Evolutionary conservation across 2,797 vertebrate genomes (phyloP).

Genomic region (Leptoclinus maculatus): DNA sequence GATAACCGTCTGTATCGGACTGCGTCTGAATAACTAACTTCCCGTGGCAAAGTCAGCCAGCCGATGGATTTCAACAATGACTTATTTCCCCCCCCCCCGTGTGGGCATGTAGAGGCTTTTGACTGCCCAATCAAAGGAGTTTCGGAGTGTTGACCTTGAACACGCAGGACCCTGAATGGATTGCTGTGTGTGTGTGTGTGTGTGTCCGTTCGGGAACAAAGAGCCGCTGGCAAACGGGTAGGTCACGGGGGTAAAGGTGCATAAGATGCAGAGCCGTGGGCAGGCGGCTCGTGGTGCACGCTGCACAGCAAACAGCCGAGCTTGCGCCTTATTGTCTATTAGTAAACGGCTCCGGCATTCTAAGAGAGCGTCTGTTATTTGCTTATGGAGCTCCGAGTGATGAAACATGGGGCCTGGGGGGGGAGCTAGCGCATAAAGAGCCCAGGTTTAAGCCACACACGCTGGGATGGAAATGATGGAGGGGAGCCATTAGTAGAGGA

Average conservation of each 20-base stretch:
- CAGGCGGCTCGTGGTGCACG: constrained; percentile 14
- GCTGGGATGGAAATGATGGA: constrained; percentile 64
- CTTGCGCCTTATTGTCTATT: constrained; percentile 74
- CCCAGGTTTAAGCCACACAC: constrained; percentile 48
- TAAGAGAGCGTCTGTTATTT: constrained; percentile 85
- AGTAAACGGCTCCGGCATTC: constrained; percentile 81
- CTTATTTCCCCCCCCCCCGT: not conserved
- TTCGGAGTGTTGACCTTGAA: constrained; percentile 54
- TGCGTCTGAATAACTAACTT: constrained; percentile 56
- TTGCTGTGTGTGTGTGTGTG: constrained; percentile 19
- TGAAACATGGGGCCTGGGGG: constrained; percentile 78
- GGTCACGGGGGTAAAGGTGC: constrained; percentile 40
- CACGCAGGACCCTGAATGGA: constrained; percentile 1
- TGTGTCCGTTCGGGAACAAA: constrained; percentile 26
- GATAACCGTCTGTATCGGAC: constrained; percentile 47
- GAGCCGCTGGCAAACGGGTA: constrained; percentile 12
- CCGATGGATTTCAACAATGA: constrained; percentile 29
- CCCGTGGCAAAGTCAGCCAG: constrained; percentile 29
- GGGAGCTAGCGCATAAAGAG: constrained; percentile 65
- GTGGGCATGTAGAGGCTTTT: constrained; percentile 21
- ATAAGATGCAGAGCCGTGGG: constrained; percentile 34
- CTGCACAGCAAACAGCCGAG: constrained; percentile 72
- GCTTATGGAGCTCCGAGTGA: constrained; percentile 79
- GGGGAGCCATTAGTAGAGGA: constrained; percentile 53
- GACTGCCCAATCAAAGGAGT: constrained; percentile 48